Evolutionary conservation across 2,113 vertebrate species (phyloP).

Genomic region (Mugil cephalus): DNA sequence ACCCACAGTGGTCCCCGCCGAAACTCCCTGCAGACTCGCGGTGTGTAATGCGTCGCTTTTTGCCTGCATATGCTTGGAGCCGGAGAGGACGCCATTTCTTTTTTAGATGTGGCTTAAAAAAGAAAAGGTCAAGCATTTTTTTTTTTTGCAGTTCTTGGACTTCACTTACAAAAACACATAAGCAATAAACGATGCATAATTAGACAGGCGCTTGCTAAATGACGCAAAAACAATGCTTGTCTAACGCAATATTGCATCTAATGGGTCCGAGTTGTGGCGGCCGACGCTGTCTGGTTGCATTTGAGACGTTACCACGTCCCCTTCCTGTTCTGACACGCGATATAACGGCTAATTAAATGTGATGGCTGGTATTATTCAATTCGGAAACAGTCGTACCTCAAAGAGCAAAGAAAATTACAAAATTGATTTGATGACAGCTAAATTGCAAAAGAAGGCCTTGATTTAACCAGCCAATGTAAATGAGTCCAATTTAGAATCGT

Average conservation of each 20-base stretch:
- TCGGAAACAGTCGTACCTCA: conserved; percentile 82
- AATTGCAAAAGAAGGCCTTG: conserved; percentile 93
- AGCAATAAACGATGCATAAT: conserved; percentile 23
- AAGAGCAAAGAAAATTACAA: conserved; percentile 84
- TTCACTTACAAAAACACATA: conserved; percentile 9
- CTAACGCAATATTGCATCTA: conserved; percentile 51
- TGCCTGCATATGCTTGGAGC: not conserved
- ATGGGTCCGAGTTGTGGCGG: conserved; percentile 47
- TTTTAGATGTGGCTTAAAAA: not conserved
- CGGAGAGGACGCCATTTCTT: not conserved
- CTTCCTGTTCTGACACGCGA: conserved; percentile 68
- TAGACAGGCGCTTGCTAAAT: conserved; percentile 29
- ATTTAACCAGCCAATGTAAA: conserved; percentile 97
- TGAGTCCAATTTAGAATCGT: conserved; percentile 98
- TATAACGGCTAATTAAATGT: conserved; percentile 81
- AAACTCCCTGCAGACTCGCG: conserved; percentile 15
- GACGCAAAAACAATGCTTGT: conserved; percentile 53
- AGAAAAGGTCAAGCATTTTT: conserved; percentile 15
- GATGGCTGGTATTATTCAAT: conserved; percentile 84
- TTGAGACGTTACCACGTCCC: conserved; percentile 48
- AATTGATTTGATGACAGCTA: conserved; percentile 98
- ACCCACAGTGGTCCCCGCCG: conserved; percentile 36
- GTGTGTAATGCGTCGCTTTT: conserved; percentile 17
- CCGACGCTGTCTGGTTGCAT: conserved; percentile 62
- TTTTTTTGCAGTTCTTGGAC: not conserved